Conservation (phyloP, 1,140 invertebrate genomes). For the Halictus rubicundus region DNA sequence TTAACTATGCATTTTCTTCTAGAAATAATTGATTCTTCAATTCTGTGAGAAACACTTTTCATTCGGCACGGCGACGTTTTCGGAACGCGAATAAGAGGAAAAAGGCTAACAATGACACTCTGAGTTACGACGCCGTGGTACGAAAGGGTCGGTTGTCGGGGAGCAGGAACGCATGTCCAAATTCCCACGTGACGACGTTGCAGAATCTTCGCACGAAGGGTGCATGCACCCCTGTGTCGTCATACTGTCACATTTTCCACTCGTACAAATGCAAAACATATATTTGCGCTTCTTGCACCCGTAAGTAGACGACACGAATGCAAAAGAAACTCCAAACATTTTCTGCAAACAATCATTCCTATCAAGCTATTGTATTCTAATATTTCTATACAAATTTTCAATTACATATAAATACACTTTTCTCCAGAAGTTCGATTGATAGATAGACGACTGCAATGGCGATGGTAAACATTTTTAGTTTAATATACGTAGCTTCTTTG, state of each 20-base stretch:
- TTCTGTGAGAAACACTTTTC: neutral
- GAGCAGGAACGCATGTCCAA: constrained; percentile 48
- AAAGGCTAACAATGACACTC: constrained; percentile 45
- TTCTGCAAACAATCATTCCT: constrained; percentile 41
- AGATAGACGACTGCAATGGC: too few species aligned
- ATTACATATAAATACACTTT: too few species aligned
- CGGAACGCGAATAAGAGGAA: constrained; percentile 20
- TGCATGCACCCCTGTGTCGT: constrained; percentile 33
- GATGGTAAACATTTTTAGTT: too few species aligned
- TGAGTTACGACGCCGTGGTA: constrained; percentile 34
- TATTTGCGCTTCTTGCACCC: constrained; percentile 53
- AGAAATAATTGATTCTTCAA: neutral
- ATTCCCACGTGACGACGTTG: constrained; percentile 64
- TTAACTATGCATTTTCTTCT: too few species aligned
- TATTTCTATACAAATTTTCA: neutral
- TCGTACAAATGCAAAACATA: constrained; percentile 50
- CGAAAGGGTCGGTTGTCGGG: constrained; percentile 27
- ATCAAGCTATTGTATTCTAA: neutral
- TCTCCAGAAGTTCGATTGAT: too few species aligned
- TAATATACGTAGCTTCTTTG: too few species aligned
- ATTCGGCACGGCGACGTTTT: neutral
- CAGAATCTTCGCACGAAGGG: constrained; percentile 39
- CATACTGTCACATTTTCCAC: constrained; percentile 57
- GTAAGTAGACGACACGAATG: neutral
- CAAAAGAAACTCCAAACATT: constrained; percentile 36